A percentile compares a stretch with the other conserved stretches of the same genome.
phyloP scores from a whole-genome alignment of 2,888 invertebrate genomes.

The Gibbula magus region DNA sequence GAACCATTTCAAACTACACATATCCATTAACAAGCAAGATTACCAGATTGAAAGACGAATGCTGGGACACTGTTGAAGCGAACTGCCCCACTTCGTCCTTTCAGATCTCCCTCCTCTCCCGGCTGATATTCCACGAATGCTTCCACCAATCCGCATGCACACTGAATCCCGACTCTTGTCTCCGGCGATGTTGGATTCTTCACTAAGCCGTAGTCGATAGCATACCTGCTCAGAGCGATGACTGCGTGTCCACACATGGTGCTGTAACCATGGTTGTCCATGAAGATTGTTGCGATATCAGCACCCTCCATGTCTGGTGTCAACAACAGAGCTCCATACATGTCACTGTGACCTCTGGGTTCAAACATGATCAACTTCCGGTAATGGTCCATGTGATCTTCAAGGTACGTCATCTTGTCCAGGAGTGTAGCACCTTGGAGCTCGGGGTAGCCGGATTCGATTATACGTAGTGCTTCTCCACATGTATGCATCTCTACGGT shows the following conservation, averaged over 20 bases:
- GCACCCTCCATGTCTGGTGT: slow-evolving; percentile 64
- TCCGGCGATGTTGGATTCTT: slow-evolving; percentile 55
- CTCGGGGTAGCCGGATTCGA: slow-evolving; percentile 68
- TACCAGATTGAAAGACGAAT: slow-evolving; percentile 69
- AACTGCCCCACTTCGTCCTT: slow-evolving; percentile 58
- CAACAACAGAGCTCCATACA: slow-evolving; percentile 74
- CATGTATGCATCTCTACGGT: slow-evolving; percentile 75
- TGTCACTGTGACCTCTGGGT: slow-evolving; percentile 75
- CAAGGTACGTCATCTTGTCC: slow-evolving; percentile 66
- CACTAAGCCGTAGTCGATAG: slow-evolving; percentile 62
- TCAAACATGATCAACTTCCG: slow-evolving; percentile 72
- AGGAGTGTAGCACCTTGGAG: slow-evolving; percentile 64
- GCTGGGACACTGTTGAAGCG: slow-evolving; percentile 74
- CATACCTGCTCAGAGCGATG: slow-evolving; percentile 72
- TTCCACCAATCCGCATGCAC: slow-evolving; percentile 74
- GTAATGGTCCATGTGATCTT: slow-evolving; percentile 59
- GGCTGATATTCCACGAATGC: slow-evolving; percentile 55
- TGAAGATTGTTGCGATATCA: slow-evolving; percentile 71
- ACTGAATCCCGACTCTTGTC: slow-evolving; percentile 70
- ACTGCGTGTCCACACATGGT: slow-evolving; percentile 75
- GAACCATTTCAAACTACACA: too few relatives aligned
- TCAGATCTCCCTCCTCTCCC: slow-evolving; percentile 42
- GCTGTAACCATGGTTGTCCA: slow-evolving; percentile 74
- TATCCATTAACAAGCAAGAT: neutral
- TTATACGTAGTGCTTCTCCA: slow-evolving; percentile 73